Evolutionary conservation across 1,140 invertebrate species (phyloP), one percentile per base, ranked within the genome.

Genomic region (Araneus ventricosus): DNA sequence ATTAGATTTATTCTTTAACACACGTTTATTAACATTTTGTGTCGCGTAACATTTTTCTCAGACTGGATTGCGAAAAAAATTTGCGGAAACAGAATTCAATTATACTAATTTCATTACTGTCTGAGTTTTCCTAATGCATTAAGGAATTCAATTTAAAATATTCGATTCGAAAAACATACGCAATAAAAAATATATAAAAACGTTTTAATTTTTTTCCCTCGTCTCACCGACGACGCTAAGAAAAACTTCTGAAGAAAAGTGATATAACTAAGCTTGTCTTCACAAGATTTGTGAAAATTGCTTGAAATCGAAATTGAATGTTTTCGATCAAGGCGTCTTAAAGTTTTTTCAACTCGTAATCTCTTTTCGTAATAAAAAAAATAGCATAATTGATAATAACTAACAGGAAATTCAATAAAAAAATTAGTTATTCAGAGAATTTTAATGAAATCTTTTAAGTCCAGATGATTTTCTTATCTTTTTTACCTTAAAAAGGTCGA

Each of bases 61-160:
- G n/a, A 24, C n/a, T 30, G 27, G 34, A 79, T 89, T 37, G 3
- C 17, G 20, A 75, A 34, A 34, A 45, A 67, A 89, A 67, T 34
- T 14, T 17, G 0, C 41, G 14, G 10, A 52, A 52, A 52, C 30
- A 34, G 70, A 75, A 75, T 89, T 30, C 8, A 67, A 79, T 89
- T 89, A 89, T 79, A 27, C 27, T 89, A 89, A 89, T 79, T 57
- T 57, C 45, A 89, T 89, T 89, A 89, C 27, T 30, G 27, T 34
- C 52, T 34, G 41, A 27, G 30, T 88, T 75, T 75, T 88, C 61
- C 17, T 20, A 27, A 14, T 24, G 67, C 27, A 45, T 79, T 45
- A 70, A 39, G 41, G 30, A 45, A 80, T 79, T 52, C 61, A 52
- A 79, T 70, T 89, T 89, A 89, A 88, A 89, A 89, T 89, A 89